Evolutionary conservation across 2,113 vertebrate species (phyloP), one percentile per base, ranked within the genome.

Genomic region (Thamnophis sirtalis): DNA sequence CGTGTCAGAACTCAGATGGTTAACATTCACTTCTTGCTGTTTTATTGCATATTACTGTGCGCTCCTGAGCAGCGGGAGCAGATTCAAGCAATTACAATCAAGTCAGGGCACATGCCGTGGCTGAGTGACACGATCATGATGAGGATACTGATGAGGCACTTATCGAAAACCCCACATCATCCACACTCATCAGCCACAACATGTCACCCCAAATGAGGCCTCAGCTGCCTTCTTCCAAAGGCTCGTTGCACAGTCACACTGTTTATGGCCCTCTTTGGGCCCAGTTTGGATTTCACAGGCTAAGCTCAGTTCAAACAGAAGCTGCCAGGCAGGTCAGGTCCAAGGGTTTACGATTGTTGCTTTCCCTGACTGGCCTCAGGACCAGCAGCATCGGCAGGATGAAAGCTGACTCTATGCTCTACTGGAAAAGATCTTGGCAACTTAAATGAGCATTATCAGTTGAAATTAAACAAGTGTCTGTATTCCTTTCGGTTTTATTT

Each of bases 11-110:
- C 98, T 98, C 97, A 97, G 98, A 98, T 98, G 98, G 98, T 98
- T 98, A 98, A 98, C 98, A 98, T 97, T 98, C 97, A 97, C 97
- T 97, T 97, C 97, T 98, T 98, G 98, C 98, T 98, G 99, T 98
- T 99, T 98, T 99, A 99, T 99, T 99, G 99, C 98, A 98, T 98
- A 98, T 99, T 98, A 98, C 98, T 97, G 97, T 98, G 97, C 96
- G 98, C 98, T 98, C 97, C 98, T 95, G 98, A 99, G 98, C 99
- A 99, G 98, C 99, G 97, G 99, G 99, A 99, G 98, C 98, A 98
- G 99, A 99, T 99, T 99, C 98, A 98, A 98, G 99, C 99, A 99
- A 99, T 99, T 99, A 99, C 99, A 99, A 99, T 99, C 99, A 99
- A 99, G 99, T 99, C 99, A 99, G 99, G 98, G 99, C 98, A 98